Percentiles rank a stretch among this genome's conserved stretches.
These are phyloP conservation scores for Tachina fera DNA, from an alignment of 2,888 invertebrate genomes.

Conservation along the genomic window DNA sequence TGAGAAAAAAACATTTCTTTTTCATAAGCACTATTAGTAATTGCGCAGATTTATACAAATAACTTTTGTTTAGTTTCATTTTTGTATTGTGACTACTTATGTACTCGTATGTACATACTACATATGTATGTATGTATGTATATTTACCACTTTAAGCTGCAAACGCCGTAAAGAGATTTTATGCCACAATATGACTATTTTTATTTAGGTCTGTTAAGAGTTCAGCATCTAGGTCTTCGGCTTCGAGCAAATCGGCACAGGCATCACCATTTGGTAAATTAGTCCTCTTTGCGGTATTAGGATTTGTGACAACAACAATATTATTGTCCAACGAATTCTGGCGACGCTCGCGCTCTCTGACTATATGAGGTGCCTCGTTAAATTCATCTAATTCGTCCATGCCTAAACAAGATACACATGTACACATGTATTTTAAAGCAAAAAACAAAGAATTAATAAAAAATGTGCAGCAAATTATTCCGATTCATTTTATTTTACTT, in stretches of 20 bases:
- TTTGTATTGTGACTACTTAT: conserved; percentile 27
- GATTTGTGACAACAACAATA: conserved; percentile 70
- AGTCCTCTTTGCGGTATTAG: conserved; percentile 76
- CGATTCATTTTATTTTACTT: too few species aligned
- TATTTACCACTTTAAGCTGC: conserved; percentile 1
- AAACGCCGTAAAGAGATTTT: conserved; percentile 64
- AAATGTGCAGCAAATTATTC: too few species aligned
- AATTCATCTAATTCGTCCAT: conserved; percentile 95
- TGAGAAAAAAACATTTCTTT: conserved; percentile 44
- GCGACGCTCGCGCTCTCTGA: conserved; percentile 83
- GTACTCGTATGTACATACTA: too few species aligned
- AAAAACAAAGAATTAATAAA: neutral
- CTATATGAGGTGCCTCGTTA: conserved; percentile 94
- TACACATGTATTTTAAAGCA: neutral
- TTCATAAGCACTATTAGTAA: conserved; percentile 69
- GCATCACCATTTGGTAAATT: conserved; percentile 80
- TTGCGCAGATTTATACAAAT: conserved; percentile 62
- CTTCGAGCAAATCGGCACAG: conserved; percentile 80
- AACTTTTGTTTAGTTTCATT: conserved; percentile 27
- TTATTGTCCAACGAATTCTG: conserved; percentile 79
- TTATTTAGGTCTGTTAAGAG: conserved; percentile 82
- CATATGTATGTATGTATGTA: neutral
- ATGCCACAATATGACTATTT: conserved; percentile 83
- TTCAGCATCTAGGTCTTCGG: conserved; percentile 81
- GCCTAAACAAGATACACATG: conserved; percentile 80